Base-by-base conservation (phyloP, 2,797 vertebrate genomes). In the Myotis daubentonii region DNA sequence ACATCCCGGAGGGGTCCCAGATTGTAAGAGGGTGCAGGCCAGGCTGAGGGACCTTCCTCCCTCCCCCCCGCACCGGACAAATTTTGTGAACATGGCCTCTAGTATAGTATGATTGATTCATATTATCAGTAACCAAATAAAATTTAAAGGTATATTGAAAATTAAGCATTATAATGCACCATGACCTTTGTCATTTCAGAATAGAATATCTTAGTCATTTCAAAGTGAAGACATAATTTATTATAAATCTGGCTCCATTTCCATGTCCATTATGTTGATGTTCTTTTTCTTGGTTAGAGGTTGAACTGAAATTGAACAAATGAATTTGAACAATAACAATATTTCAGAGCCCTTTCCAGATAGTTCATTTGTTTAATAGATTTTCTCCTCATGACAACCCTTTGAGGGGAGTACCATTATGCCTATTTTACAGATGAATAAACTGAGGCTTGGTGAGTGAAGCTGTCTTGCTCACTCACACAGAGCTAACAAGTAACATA, bases 351-450 rank as follows among this genome's bases (percentile, higher is more conserved):
- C 11, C 65, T 72, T 84, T 65, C 20, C 23, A 47, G 44, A 25
- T n/a, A 81, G 20, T 78, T 74, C 28, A 7, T 49, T 9, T 78
- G 47, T 30, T 53, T 88, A 72, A 91, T 8, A 88, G 44, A 30
- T 44, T 81, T 93, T 75, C n/a, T 83, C 28, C 78, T 97, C 17
- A n/a, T 38, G 44, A 80, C 22, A 76, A 12, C 17, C 13, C 25
- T 88, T 51, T 28, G 3, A 65, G 8, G 49, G 74, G 13, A 49
- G 12, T 70, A 33, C 81, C 60, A 25, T 60, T 49, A 75, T 17
- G 23, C n/a, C 36, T 49, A 53, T 65, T 94, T 91, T 87, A 87
- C 10, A 92, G 41, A 75, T 83, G 38, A 83, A 74, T 76, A 80
- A 74, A 89, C 51, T 41, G 60, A 87, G 47, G 23, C 30, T 36